These are phyloP conservation scores for Propithecus perrieri DNA, from an alignment of 2,797 vertebrate genomes.

Conservation along the genomic window DNA sequence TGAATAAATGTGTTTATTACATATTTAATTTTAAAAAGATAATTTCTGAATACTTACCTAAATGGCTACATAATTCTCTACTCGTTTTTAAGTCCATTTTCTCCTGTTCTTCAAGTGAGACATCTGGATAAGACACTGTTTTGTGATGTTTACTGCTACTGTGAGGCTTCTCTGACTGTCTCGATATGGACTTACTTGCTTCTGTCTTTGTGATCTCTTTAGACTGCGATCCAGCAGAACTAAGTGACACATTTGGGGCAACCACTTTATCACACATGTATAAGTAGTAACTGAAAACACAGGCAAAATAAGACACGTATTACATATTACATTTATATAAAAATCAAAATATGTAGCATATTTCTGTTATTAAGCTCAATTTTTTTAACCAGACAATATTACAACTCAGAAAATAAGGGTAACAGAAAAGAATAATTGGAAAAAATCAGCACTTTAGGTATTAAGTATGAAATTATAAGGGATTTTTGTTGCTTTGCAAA, in stretches of 20 bases:
- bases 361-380: neutral
- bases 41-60: conserved; percentile 83
- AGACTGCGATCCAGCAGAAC: conserved; percentile 84
- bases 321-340: neutral
- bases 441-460: neutral
- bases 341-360: neutral
- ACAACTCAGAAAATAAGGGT: conserved; percentile 37
- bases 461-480: conserved; percentile 7
- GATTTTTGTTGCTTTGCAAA: neutral
- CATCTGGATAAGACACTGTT: conserved; percentile 84
- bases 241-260: conserved; percentile 95
- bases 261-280: conserved; percentile 99
- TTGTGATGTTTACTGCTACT: conserved; percentile 83
- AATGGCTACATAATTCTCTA: conserved; percentile 75
- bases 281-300: conserved; percentile 93
- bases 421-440: neutral
- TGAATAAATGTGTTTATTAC: neutral
- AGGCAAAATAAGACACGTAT: conserved; percentile 37
- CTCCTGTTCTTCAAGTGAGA: conserved; percentile 87
- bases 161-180: conserved; percentile 81
- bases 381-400: neutral
- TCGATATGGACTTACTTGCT: conserved; percentile 78
- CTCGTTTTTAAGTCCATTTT: conserved; percentile 86
- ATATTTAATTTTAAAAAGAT: conserved; percentile 32
- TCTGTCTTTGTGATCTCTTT: conserved; percentile 86